A percentile compares a stretch with the other conserved stretches of the same genome.
Evolutionary conservation across 2,888 invertebrate species (phyloP).

Genomic region (Parnassius smintheus): DNA sequence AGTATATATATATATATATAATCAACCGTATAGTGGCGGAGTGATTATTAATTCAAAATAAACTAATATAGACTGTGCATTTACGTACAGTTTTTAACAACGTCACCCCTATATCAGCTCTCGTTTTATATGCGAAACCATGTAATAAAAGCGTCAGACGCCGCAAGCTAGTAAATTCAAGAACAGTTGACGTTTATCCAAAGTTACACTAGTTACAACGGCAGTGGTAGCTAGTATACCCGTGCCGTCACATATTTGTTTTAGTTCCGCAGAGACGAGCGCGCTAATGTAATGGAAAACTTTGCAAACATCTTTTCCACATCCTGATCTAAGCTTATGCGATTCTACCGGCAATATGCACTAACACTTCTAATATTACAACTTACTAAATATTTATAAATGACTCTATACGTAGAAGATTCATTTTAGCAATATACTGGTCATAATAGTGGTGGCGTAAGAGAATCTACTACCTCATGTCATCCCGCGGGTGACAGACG

Average conservation of each 20-base stretch:
- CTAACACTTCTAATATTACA: slow-evolving; percentile 31
- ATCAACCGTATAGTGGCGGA: no score
- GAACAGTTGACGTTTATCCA: slow-evolving; percentile 78
- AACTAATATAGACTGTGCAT: no score
- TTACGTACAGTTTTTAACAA: no score
- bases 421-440: no score
- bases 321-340: slow-evolving; percentile 2
- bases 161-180: slow-evolving; percentile 66
- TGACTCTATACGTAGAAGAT: no score
- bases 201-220: slow-evolving; percentile 77
- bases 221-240: slow-evolving; percentile 70
- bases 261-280: slow-evolving; percentile 54
- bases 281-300: slow-evolving; percentile 71
- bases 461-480: no score
- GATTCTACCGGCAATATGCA: slow-evolving; percentile 4
- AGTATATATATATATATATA: no score
- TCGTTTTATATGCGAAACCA: slow-evolving; percentile 66
- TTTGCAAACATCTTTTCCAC: slow-evolving; percentile 61
- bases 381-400: neutral
- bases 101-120: slow-evolving; percentile 48
- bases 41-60: no score
- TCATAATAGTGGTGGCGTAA: no score
- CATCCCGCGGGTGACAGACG: no score
- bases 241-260: slow-evolving; percentile 67
- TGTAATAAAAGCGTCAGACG: slow-evolving; percentile 70